phyloP scores from a whole-genome alignment of 2,888 invertebrate genomes.

The Cacoxenus indagator region DNA sequence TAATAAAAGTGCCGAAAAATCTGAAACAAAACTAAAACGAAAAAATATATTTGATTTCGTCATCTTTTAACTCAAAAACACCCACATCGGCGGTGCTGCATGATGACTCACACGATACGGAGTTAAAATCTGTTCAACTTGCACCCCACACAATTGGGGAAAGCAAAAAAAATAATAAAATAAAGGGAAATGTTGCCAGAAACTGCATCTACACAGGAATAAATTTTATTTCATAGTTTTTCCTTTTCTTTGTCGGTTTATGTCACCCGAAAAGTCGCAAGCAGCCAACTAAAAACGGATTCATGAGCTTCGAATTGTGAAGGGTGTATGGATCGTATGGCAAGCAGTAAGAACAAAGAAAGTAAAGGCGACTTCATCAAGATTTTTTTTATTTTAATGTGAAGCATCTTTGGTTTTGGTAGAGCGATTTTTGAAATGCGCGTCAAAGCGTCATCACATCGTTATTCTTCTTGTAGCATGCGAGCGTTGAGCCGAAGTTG shows the following conservation, averaged over 20 bases:
- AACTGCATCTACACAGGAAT: constrained; percentile 7
- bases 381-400: too few relatives aligned
- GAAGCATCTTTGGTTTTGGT: too few relatives aligned
- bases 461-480: too few relatives aligned
- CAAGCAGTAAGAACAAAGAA: too few relatives aligned
- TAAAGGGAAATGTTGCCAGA: constrained; percentile 25
- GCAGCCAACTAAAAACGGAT: too few relatives aligned
- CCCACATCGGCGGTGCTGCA: background rate
- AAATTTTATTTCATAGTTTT: constrained; percentile 7
- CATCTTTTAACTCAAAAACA: constrained; percentile 1
- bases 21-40: background rate
- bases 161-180: background rate
- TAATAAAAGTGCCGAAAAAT: background rate
- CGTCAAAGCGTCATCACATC: too few relatives aligned
- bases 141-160: background rate
- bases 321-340: too few relatives aligned
- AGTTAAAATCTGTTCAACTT: constrained; percentile 3
- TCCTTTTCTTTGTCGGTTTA: constrained; percentile 3
- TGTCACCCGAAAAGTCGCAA: too few relatives aligned
- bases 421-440: too few relatives aligned
- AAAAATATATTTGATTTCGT: constrained; percentile 5
- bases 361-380: too few relatives aligned
- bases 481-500: too few relatives aligned
- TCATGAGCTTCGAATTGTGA: too few relatives aligned
- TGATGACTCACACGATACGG: background rate